Conservation (phyloP, 1,140 invertebrate species). For the Aphelenchoides avenae region DNA sequence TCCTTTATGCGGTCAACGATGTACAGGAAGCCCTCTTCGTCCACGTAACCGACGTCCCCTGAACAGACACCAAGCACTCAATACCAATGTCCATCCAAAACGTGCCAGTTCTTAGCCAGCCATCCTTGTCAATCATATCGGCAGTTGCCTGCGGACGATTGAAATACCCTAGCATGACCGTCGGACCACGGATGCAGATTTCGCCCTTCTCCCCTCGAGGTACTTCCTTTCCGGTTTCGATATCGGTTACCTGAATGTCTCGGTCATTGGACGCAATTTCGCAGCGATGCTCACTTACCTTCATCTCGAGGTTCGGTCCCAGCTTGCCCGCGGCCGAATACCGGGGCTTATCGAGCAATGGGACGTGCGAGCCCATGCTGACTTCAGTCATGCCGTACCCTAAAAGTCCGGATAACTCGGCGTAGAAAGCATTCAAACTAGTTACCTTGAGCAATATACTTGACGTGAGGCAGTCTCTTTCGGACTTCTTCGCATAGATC, state of each 20-base stretch:
- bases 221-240: conserved; percentile 25
- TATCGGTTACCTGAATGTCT: conserved; percentile 18
- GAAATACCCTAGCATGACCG: conserved; percentile 42
- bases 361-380: conserved; percentile 23
- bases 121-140: conserved; percentile 68
- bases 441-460: conserved; percentile 16
- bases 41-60: conserved; percentile 72
- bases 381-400: conserved; percentile 41
- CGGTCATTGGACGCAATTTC: neutral
- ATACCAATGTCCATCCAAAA: conserved; percentile 10
- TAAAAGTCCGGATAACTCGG: too few species aligned
- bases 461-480: conserved; percentile 6
- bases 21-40: conserved; percentile 67
- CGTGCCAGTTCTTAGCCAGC: conserved; percentile 75
- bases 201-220: conserved; percentile 23
- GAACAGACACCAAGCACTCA: conserved; percentile 12
- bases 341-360: conserved; percentile 30
- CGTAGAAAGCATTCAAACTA: too few species aligned
- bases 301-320: conserved; percentile 29
- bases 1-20: conserved; percentile 81
- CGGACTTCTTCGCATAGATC: conserved; percentile 17
- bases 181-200: conserved; percentile 33
- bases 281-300: conserved; percentile 6
- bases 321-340: conserved; percentile 20
- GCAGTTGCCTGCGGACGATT: conserved; percentile 37